Conservation (phyloP, 2,888 invertebrate genomes). For the Trichogramma evanescens region DNA sequence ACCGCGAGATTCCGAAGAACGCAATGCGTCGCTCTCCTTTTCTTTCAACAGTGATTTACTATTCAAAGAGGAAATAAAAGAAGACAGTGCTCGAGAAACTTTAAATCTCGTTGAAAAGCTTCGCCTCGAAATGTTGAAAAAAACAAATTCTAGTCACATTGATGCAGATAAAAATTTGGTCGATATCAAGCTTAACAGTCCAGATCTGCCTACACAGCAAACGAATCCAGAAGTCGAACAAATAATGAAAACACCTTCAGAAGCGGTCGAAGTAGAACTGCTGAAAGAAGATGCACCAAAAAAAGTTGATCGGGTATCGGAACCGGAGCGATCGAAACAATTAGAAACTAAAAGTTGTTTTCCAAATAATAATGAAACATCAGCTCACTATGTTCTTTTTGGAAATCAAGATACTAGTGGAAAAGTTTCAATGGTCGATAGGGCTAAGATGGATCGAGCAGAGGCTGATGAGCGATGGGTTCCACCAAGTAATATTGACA, state of each 20-base stretch:
- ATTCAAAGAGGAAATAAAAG: constrained; percentile 72
- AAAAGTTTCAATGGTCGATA: constrained; percentile 42
- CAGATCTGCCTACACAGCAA: too few species aligned
- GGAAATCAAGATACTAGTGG: constrained; percentile 40
- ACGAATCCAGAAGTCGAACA: constrained; percentile 13
- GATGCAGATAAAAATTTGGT: constrained; percentile 39
- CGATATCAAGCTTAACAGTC: too few species aligned
- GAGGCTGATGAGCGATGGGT: constrained; percentile 60
- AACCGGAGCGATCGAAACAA: too few species aligned
- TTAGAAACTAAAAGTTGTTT: constrained; percentile 34
- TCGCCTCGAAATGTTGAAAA: constrained; percentile 65
- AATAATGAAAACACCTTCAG: constrained; percentile 16
- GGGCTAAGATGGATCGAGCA: constrained; percentile 46
- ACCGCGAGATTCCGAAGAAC: constrained; percentile 57
- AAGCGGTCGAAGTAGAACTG: too few species aligned
- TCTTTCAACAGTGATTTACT: constrained; percentile 60
- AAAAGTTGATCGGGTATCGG: too few species aligned
- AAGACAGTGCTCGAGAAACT: constrained; percentile 77
- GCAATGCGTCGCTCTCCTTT: constrained; percentile 51
- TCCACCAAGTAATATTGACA: constrained; percentile 51
- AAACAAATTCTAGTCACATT: constrained; percentile 54
- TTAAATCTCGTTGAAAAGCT: constrained; percentile 78
- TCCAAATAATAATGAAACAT: constrained; percentile 32
- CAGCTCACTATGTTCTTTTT: constrained; percentile 30
- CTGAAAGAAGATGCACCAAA: too few species aligned